Percentiles rank a stretch among this genome's conserved stretches.
phyloP scores from a whole-genome alignment of 1,140 invertebrate genomes.

The Gonioctena quinquepunctata region DNA sequence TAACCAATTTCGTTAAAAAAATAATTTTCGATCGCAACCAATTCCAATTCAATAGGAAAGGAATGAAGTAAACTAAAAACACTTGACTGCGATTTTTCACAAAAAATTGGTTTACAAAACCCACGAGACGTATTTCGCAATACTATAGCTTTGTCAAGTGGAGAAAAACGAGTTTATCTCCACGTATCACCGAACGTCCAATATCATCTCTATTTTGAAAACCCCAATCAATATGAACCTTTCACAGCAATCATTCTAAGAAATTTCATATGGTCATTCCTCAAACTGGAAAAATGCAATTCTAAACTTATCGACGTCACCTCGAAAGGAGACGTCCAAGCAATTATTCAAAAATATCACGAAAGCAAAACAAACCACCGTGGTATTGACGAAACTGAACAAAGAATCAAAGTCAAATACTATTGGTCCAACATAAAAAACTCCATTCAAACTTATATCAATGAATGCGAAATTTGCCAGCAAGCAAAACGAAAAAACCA shows the following conservation, averaged over 20 bases:
- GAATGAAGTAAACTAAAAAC: no score
- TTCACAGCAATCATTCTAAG: background rate
- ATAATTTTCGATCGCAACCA: slow-evolving; percentile 10
- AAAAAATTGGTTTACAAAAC: no score
- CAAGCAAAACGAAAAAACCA: slow-evolving; percentile 21
- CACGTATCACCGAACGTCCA: slow-evolving; percentile 1
- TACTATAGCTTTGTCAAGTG: no score
- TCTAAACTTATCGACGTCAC: slow-evolving; percentile 18
- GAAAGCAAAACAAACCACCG: slow-evolving; percentile 16
- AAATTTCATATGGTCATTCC: slow-evolving; percentile 10
- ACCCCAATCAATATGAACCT: slow-evolving; percentile 17
- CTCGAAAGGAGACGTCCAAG: slow-evolving; percentile 1
- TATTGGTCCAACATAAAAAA: slow-evolving; percentile 27
- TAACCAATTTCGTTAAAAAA: background rate
- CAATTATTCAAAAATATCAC: slow-evolving; percentile 26
- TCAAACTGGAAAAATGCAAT: slow-evolving; percentile 15
- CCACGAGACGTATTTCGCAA: no score
- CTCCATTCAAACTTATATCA: no score
- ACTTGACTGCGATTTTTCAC: no score
- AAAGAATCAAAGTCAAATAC: slow-evolving; percentile 18
- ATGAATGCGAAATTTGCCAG: slow-evolving; percentile 25
- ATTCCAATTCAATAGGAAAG: background rate
- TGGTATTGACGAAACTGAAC: no score
- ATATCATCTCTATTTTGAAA: slow-evolving; percentile 25
- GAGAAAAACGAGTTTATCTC: no score